Conservation (phyloP, 2,797 vertebrate genomes). For the Gila robusta region DNA sequence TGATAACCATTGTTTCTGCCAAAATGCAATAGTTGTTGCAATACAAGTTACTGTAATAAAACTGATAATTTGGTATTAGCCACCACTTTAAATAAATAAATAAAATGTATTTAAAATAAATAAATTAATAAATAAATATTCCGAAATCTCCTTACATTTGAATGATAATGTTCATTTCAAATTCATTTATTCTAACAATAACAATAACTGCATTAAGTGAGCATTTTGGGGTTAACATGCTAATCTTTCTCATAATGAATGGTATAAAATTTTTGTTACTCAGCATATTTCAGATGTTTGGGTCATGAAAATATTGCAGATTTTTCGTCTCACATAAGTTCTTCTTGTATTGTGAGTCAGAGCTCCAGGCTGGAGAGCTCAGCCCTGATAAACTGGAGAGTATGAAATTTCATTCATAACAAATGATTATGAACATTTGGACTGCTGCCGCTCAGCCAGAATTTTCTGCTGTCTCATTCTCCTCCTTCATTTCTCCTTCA, state of each 20-base stretch:
- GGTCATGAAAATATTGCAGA: not conserved
- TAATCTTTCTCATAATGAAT: not conserved
- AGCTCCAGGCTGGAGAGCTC: slow-evolving; percentile 2
- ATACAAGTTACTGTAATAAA: not conserved
- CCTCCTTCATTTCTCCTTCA: slow-evolving; percentile 10
- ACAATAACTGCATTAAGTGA: not conserved
- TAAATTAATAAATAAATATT: not conserved
- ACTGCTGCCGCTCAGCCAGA: not conserved
- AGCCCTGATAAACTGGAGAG: not conserved
- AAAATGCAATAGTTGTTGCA: not conserved
- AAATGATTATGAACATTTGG: slow-evolving; percentile 23
- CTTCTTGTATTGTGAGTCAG: slow-evolving; percentile 4
- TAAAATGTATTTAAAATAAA: no score
- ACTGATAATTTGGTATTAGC: not conserved
- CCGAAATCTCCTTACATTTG: not conserved
- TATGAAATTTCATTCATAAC: slow-evolving; percentile 35
- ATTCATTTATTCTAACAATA: not conserved
- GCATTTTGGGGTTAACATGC: not conserved
- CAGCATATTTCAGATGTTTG: not conserved
- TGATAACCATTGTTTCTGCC: not conserved
- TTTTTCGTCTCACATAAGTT: not conserved
- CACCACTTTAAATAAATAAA: not conserved
- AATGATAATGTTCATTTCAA: not conserved
- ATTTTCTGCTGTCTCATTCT: slow-evolving; percentile 20
- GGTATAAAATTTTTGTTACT: not conserved